Conservation (phyloP, 1,140 invertebrate species). For the Drosophila ercepeae region DNA sequence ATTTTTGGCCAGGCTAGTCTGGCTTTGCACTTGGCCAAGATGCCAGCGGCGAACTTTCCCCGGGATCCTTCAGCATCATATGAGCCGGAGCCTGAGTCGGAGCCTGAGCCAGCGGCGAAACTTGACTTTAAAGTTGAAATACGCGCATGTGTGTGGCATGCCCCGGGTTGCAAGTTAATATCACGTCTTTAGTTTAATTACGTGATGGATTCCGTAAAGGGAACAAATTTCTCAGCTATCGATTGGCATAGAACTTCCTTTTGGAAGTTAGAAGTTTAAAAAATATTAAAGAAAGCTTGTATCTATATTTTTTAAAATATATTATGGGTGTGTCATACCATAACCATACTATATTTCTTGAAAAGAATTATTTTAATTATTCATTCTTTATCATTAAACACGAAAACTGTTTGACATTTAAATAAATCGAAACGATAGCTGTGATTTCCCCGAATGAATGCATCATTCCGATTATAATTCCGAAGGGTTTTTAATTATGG, state of each 20-base stretch:
- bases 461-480: slow-evolving; percentile 13
- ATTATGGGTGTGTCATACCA: no score
- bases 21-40: slow-evolving; percentile 27
- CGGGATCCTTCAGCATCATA: slow-evolving; percentile 24
- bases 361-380: no score
- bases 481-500: slow-evolving; percentile 46
- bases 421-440: slow-evolving; percentile 1
- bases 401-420: neutral
- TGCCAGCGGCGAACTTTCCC: slow-evolving; percentile 17
- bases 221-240: slow-evolving; percentile 36
- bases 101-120: slow-evolving; percentile 31
- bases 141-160: slow-evolving; percentile 22
- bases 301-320: no score
- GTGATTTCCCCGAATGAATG: slow-evolving; percentile 15
- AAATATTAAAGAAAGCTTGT: no score
- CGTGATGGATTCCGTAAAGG: slow-evolving; percentile 61
- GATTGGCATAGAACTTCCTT: slow-evolving; percentile 1
- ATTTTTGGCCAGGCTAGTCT: slow-evolving; percentile 48
- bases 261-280: no score
- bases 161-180: slow-evolving; percentile 65
- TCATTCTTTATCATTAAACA: neutral
- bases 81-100: no score
- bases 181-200: slow-evolving; percentile 74
- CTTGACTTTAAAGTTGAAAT: slow-evolving; percentile 52
- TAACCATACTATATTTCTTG: no score